These are phyloP conservation scores for Corythoichthys haematopterus DNA, from an alignment of 2,113 vertebrate genomes.

Conservation along the genomic window DNA sequence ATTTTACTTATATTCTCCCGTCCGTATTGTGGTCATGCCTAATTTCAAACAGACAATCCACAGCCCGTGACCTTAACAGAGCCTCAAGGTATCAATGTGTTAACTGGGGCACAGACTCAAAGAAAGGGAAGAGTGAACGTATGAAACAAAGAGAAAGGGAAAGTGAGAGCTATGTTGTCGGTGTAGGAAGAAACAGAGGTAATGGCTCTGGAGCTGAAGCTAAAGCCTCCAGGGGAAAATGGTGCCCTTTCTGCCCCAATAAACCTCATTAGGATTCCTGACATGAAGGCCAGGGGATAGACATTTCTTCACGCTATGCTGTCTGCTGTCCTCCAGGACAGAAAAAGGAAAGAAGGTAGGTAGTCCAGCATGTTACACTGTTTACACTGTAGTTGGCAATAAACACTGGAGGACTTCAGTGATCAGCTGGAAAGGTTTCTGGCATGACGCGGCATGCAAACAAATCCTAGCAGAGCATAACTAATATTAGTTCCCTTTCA, in stretches of 20 bases:
- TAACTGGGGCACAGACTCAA: slow-evolving; percentile 8
- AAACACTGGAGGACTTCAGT: slow-evolving; percentile 6
- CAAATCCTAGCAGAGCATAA: neutral
- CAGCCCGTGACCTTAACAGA: slow-evolving; percentile 2
- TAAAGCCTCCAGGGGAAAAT: slow-evolving; percentile 63
- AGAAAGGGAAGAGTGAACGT: slow-evolving; percentile 20
- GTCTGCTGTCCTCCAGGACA: slow-evolving; percentile 51
- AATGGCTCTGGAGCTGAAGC: slow-evolving; percentile 57
- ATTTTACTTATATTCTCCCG: slow-evolving; percentile 8
- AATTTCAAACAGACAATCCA: slow-evolving; percentile 20
- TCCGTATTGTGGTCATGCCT: slow-evolving; percentile 7
- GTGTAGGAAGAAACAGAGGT: slow-evolving; percentile 40
- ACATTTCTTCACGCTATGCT: slow-evolving; percentile 69
- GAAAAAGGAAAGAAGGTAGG: slow-evolving; percentile 31
- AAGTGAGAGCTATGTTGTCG: neutral
- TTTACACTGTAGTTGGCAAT: slow-evolving; percentile 14
- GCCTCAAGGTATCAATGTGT: slow-evolving; percentile 8
- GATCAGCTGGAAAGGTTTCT: slow-evolving; percentile 10
- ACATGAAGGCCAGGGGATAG: slow-evolving; percentile 59
- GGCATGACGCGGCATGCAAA: neutral
- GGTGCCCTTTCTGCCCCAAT: slow-evolving; percentile 75
- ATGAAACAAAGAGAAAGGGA: slow-evolving; percentile 9
- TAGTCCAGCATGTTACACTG: slow-evolving; percentile 26
- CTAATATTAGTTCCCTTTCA: neutral
- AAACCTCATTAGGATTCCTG: slow-evolving; percentile 71